Percentiles rank a stretch among this genome's conserved stretches.
Conservation (phyloP, 1,140 invertebrate genomes). For the Drosophila elegans region DNA sequence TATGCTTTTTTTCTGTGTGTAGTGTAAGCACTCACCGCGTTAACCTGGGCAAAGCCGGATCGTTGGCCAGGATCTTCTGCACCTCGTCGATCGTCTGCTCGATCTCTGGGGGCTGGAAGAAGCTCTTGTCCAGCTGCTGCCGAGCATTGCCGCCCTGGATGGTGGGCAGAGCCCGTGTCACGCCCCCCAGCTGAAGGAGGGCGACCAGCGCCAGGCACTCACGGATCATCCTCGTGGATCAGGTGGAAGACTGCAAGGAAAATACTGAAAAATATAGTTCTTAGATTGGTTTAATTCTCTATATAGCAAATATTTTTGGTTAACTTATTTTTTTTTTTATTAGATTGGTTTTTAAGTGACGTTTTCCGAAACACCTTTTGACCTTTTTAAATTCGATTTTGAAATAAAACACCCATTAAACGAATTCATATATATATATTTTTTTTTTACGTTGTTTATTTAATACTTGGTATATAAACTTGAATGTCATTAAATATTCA, state of each 20-base stretch:
- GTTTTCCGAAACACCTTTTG: no score
- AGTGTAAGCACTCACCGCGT: conserved; percentile 66
- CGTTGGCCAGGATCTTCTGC: conserved; percentile 85
- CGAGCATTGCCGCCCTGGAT: conserved; percentile 51
- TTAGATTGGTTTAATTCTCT: no score
- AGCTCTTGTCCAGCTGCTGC: conserved; percentile 76
- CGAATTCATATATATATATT: no score
- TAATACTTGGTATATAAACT: no score
- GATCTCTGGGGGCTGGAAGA: conserved; percentile 73
- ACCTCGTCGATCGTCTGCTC: conserved; percentile 87
- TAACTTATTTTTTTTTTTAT: no score
- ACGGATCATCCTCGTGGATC: conserved; percentile 12
- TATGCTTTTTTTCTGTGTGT: no score
- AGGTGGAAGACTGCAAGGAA: neutral
- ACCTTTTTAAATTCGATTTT: no score
- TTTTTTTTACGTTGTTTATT: no score
- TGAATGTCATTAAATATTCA: conserved; percentile 1
- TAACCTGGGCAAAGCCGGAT: conserved; percentile 86
- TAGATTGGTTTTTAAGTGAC: no score
- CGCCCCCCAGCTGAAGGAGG: conserved; percentile 24
- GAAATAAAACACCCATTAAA: no score
- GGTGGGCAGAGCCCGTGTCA: conserved; percentile 49
- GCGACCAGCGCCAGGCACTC: conserved; percentile 36
- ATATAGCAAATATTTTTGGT: no score
- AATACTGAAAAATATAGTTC: no score